A percentile compares a stretch with the other conserved stretches of the same genome.
Evolutionary conservation across 2,888 invertebrate genomes (phyloP).

Genomic region (Caenorhabditis sinica): DNA sequence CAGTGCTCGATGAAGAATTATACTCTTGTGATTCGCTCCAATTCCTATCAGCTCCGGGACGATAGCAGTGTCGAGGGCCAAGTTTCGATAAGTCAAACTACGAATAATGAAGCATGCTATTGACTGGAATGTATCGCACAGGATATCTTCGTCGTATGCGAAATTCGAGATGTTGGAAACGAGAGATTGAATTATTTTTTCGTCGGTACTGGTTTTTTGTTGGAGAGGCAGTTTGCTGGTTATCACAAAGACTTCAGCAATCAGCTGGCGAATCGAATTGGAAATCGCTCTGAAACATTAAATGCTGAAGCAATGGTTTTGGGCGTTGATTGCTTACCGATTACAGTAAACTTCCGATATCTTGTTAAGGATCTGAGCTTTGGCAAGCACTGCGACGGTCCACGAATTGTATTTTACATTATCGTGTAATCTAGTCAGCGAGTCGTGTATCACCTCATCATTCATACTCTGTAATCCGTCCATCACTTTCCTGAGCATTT

Average conservation of each 20-base stretch:
- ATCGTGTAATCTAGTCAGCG: slow-evolving; percentile 11
- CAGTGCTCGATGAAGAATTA: slow-evolving; percentile 24
- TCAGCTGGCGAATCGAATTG: background rate
- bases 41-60: slow-evolving; percentile 45
- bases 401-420: slow-evolving; percentile 4
- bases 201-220: slow-evolving; percentile 4
- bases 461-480: slow-evolving; percentile 44
- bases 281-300: background rate
- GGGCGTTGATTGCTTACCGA: slow-evolving; percentile 33
- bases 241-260: slow-evolving; percentile 18
- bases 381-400: slow-evolving; percentile 18
- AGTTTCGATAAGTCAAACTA: slow-evolving; percentile 48
- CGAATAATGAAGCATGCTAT: slow-evolving; percentile 44
- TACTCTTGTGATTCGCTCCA: background rate
- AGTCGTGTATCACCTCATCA: background rate
- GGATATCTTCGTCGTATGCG: slow-evolving; percentile 1
- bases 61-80: slow-evolving; percentile 57
- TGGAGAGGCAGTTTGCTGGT: background rate
- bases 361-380: slow-evolving; percentile 30
- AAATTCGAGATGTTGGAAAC: slow-evolving; percentile 12
- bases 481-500: slow-evolving; percentile 5
- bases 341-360: slow-evolving; percentile 59
- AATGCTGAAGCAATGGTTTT: background rate
- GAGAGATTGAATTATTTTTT: slow-evolving; percentile 5
- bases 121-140: slow-evolving; percentile 52